A percentile compares a stretch with the other conserved stretches of the same genome.
Evolutionary conservation across 2,797 vertebrate species (phyloP).

Genomic region (Channa striata): DNA sequence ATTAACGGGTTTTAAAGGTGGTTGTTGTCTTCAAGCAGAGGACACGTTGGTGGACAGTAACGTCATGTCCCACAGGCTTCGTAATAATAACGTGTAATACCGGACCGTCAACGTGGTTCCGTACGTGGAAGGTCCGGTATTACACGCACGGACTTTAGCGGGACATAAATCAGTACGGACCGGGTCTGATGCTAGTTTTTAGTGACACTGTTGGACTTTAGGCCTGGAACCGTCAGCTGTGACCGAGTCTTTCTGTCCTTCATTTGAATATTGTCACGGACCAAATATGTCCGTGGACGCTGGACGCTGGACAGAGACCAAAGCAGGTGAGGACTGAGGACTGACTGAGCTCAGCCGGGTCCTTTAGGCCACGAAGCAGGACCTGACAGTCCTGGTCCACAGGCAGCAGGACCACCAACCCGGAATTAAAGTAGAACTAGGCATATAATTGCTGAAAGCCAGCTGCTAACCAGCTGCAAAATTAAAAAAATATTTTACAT

Average conservation of each 20-base stretch:
- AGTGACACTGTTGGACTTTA: neutral
- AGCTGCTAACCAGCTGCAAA: too few relatives aligned
- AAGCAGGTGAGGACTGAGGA: neutral
- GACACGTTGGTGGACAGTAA: slow-evolving; percentile 1
- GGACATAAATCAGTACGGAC: too few relatives aligned
- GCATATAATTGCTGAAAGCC: too few relatives aligned
- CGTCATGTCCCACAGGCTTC: neutral
- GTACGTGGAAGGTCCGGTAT: too few relatives aligned
- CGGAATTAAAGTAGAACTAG: too few relatives aligned
- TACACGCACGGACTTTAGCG: too few relatives aligned
- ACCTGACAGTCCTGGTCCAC: neutral
- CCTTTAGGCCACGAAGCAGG: too few relatives aligned
- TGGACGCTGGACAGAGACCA: neutral
- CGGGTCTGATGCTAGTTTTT: too few relatives aligned
- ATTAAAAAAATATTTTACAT: too few relatives aligned
- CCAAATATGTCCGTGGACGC: neutral
- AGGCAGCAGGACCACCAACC: too few relatives aligned
- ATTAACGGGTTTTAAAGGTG: neutral
- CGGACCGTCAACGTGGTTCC: rapidly evolving
- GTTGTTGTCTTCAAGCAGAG: neutral
- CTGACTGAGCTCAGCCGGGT: slow-evolving; percentile 23
- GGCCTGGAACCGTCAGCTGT: neutral
- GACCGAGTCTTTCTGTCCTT: neutral
- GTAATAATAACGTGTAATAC: too few relatives aligned
- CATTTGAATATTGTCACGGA: slow-evolving; percentile 20